These are phyloP conservation scores for Turnix velox DNA, from an alignment of 2,113 vertebrate genomes.

Conservation along the genomic window DNA sequence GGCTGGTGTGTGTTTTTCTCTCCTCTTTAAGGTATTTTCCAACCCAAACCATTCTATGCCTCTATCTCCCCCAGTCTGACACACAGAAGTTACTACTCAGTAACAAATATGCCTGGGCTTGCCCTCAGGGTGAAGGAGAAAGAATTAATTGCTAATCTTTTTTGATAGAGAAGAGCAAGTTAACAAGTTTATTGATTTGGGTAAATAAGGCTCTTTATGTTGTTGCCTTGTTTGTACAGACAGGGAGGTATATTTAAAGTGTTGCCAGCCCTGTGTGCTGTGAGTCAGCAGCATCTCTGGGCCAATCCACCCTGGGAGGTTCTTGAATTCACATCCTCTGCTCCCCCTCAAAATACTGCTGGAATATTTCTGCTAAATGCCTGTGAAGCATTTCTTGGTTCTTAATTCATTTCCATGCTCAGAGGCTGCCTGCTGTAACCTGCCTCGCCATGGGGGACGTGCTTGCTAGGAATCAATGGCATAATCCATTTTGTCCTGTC, in stretches of 20 bases:
- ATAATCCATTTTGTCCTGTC: neutral
- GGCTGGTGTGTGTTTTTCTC: too few species aligned
- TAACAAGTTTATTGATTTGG: conserved; percentile 30
- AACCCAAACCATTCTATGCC: too few species aligned
- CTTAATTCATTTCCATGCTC: neutral
- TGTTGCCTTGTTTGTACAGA: neutral
- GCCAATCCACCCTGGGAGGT: neutral
- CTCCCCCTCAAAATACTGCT: neutral
- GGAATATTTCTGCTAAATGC: neutral
- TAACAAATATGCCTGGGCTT: neutral
- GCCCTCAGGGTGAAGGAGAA: neutral
- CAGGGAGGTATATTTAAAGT: neutral
- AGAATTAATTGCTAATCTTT: conserved; percentile 9
- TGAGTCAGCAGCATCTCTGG: neutral
- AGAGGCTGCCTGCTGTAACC: neutral
- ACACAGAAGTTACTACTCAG: neutral
- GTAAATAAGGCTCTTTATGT: neutral
- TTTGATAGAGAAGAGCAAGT: neutral
- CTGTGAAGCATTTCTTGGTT: neutral
- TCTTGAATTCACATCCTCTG: neutral
- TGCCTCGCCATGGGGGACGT: neutral
- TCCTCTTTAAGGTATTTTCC: too few species aligned
- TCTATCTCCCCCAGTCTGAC: neutral
- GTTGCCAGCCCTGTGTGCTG: neutral
- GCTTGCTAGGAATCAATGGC: neutral